Base-by-base conservation (phyloP, 2,113 vertebrate genomes). In the Archocentrus centrarchus region DNA sequence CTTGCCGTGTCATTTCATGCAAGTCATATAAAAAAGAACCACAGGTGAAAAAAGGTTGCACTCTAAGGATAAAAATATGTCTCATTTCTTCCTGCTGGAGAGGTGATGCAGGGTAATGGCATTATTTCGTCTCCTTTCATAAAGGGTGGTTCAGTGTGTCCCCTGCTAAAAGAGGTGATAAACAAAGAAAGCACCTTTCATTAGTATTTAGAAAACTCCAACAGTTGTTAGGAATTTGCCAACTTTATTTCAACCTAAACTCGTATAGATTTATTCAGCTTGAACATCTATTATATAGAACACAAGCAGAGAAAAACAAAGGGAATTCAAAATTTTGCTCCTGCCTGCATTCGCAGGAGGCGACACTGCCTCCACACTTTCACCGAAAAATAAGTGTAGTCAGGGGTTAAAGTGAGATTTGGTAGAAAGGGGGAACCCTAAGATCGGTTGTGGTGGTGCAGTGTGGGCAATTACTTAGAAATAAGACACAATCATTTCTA, bases 11-110 rank as follows among this genome's bases (percentile, higher is more conserved):
- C 47, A 66, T 68, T 47, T 68, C 4, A 68, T 27, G 22, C 39
- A 18, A 8, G 39, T 47, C 3, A 68, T 6, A 68, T 11, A 0
- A 68, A 68, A 68, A 68, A 68, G 14, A 68, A 27, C 22, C 8
- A 68, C 5, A 27, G 0, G 64, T 47, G 63, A 68, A 47, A 68
- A 44, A 68, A 68, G 10, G 63, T 68, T 27, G 1, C n/a, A 66
- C 24, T 47, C 3, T 14, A 44, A 13, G 10, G 1, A 0, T 7
- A n/a, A 44, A 66, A 47, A 47, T 15, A 66, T 39, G 7, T 39
- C 8, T 66, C 32, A 17, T 61, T 61, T 61, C 44, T 66, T 44
- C 50, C 50, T 53, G 39, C 63, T 66, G 22, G 0, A 39, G 44
- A 66, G 63, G 4, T 8, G 39, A 0, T 44, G 39, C 22, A 68